Evolutionary conservation across 2,113 vertebrate genomes (phyloP), one percentile per base, ranked within the genome.

Genomic region (Caranx melampygus): DNA sequence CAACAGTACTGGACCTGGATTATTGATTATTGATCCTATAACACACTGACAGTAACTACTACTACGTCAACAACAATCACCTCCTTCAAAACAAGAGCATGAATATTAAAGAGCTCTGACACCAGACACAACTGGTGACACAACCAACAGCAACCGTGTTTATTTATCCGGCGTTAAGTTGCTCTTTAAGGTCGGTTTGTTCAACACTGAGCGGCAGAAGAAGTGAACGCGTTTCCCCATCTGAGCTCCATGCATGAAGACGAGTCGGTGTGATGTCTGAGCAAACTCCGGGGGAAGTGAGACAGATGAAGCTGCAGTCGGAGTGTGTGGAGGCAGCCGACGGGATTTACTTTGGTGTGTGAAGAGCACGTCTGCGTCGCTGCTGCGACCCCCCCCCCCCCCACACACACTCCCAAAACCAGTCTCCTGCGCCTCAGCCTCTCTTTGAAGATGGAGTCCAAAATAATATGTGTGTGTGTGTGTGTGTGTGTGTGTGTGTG

Each of bases 371-470:
- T 87, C 87, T 75, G 74, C 62, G n/a, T 59, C 74, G 76, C 67
- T 57, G 86, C 87, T 75, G 74, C 62, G n/a, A 55, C 74, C 72
- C 51, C 57, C 62, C 78, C 33, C 61, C 64, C 64, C 73, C 75
- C 84, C 75, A 67, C 26, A 26, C 26, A 26, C 26, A 72, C 87
- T 71, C 77, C 58, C 42, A 26, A 26, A 26, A 26, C 26, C 26
- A 7, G 75, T 85, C 90, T 87, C 81, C 75, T 80, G 88, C 49
- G 89, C 74, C 82, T 85, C 75, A 72, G 72, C 68, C 52, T 31
- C 16, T 62, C 88, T 93, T 94, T 92, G 88, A 89, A 90, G 81
- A 78, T 77, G 57, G 72, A 75, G 78, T 55, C 71, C 63, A 69
- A 78, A 72, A 78, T 80, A 74, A 35, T 31, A 34, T 57, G n/a